These are phyloP conservation scores for Esox lucius DNA, from an alignment of 2,797 vertebrate species.

Conservation along the genomic window DNA sequence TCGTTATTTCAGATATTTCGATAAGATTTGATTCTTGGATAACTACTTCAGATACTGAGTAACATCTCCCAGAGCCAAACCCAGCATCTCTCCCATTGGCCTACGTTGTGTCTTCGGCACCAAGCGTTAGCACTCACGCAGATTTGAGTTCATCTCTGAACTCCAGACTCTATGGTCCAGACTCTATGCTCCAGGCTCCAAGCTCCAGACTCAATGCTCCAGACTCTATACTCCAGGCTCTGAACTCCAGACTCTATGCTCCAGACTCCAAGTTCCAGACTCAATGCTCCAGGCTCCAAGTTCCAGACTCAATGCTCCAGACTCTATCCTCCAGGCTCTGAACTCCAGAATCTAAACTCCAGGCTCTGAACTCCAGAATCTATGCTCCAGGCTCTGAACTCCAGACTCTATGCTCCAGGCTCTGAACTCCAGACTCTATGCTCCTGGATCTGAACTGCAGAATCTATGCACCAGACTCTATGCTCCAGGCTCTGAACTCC, in stretches of 20 bases:
- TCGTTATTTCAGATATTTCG: not conserved
- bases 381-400: too few relatives aligned
- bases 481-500: slow-evolving; percentile 16
- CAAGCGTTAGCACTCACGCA: not conserved
- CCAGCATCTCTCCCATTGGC: not conserved
- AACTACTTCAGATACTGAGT: not conserved
- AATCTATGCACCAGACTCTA: slow-evolving; percentile 2
- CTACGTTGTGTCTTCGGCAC: not conserved
- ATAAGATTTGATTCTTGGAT: not conserved
- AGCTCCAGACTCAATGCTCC: not conserved
- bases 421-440: slow-evolving; percentile 17
- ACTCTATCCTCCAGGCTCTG: not conserved
- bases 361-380: too few relatives aligned
- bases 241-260: slow-evolving; percentile 16
- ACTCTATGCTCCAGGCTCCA: too few relatives aligned
- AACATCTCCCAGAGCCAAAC: not conserved
- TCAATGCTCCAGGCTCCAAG: not conserved
- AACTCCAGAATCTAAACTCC: not conserved
- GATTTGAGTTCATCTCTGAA: slow-evolving; percentile 10
- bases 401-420: slow-evolving; percentile 12
- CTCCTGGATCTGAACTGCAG: too few relatives aligned
- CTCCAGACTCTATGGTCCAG: not conserved
- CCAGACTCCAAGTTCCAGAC: slow-evolving; percentile 12
- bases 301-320: slow-evolving; percentile 20
- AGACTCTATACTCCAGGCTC: slow-evolving; percentile 12